Base-by-base conservation (phyloP, 2,113 vertebrate genomes). In the Cynocephalus volans region DNA sequence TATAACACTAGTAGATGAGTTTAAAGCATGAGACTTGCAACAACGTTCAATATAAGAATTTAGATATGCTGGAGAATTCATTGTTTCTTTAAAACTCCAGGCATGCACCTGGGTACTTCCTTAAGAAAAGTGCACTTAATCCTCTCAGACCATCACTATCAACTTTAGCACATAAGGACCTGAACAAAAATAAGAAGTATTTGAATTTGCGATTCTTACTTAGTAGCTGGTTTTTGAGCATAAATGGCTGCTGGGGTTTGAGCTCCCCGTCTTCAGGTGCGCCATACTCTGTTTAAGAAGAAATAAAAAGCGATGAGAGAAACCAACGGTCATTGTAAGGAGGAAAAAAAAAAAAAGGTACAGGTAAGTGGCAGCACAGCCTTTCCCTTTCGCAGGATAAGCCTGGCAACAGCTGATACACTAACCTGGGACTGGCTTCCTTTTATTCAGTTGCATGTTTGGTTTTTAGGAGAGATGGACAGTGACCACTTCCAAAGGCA, bases 201-300 rank as follows among this genome's bases (percentile, higher is more conserved):
- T 36, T 56, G 69, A 67, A 87, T 90, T 76, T 65, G 86, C 82
- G 87, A n/a, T 80, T 98, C 99, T 99, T 97, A 99, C 99, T 99
- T n/a, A 99, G 97, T 67, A 99, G 98, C 94, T 99, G 99, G 76
- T 99, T 99, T 97, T 99, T 99, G 73, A 99, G 98, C 11, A 99
- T 98, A 65, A 98, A 99, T 0, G 99, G 99, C 88, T 99, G 97
- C 15, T 62, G 98, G 94, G 97, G 97, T 97, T 98, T 99, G 95
- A 99, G 98, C 95, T 99, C 99, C 9, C 98, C 99, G 72, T 99
- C 99, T 85, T 99, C 99, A 28, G 99, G 99, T 31, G 99, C 98
- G 0, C 99, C 99, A 11, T 99, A 99, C 96, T 99, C 99, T 99
- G 97, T 75, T 83, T 58, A 87, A 94, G 69, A 94, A 96, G 98